Evolutionary conservation across 2,888 invertebrate genomes (phyloP).

Genomic region (Chymomyza amoena): DNA sequence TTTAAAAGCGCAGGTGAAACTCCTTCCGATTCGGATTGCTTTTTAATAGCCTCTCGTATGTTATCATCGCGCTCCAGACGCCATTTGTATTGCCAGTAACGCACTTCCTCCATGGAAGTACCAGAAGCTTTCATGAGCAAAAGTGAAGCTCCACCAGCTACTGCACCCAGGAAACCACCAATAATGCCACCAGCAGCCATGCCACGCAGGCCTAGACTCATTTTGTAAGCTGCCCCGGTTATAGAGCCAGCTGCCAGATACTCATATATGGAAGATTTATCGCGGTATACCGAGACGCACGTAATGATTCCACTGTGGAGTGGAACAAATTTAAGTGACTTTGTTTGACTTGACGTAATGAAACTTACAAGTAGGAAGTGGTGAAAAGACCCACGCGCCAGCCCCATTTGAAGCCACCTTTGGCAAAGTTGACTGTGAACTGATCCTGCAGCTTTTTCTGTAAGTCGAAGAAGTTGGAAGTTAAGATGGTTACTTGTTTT

Average conservation of each 20-base stretch:
- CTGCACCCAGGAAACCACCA: conserved; percentile 82
- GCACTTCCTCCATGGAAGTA: conserved; percentile 83
- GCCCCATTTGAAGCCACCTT: conserved; percentile 86
- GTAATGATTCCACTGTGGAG: conserved; percentile 82
- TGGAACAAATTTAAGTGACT: background rate
- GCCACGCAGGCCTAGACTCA: conserved; percentile 84
- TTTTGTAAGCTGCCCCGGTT: conserved; percentile 84
- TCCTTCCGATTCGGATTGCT: conserved; percentile 44
- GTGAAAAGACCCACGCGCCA: conserved; percentile 85
- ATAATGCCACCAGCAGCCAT: conserved; percentile 84
- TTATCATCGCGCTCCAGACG: conserved; percentile 75
- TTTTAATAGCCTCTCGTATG: conserved; percentile 71
- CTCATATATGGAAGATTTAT: conserved; percentile 84
- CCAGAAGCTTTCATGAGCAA: conserved; percentile 82
- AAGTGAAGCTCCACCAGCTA: conserved; percentile 82
- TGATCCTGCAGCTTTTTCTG: conserved; percentile 86
- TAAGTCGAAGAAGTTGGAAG: conserved; percentile 53
- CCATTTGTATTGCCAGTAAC: conserved; percentile 82
- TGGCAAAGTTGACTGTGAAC: conserved; percentile 84
- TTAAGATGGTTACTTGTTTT: no score
- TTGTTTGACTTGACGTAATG: background rate
- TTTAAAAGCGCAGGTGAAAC: conserved; percentile 56
- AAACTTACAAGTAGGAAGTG: conserved; percentile 83
- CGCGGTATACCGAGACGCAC: conserved; percentile 83
- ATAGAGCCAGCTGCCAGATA: conserved; percentile 83